Conservation (phyloP, 2,113 vertebrate genomes). For the Saguinus imperator region DNA sequence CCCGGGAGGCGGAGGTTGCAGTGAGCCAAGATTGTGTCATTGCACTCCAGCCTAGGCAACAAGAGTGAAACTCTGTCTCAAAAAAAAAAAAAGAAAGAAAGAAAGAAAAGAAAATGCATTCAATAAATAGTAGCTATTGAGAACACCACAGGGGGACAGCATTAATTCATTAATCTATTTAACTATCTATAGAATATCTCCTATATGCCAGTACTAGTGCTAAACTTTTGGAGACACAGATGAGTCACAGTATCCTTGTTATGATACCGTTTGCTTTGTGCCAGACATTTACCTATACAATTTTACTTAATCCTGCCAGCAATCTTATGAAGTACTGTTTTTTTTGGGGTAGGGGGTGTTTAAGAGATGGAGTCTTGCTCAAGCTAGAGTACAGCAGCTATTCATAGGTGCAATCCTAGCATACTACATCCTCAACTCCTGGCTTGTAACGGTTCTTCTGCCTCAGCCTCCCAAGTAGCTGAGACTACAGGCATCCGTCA, state of each 20-base stretch:
- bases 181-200: background rate
- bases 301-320: background rate
- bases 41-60: too few relatives aligned
- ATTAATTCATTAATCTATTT: background rate
- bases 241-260: background rate
- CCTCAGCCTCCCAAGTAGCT: too few relatives aligned
- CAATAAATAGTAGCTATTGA: background rate
- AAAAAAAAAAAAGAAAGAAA: background rate
- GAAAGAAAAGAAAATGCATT: background rate
- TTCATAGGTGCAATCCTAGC: too few relatives aligned
- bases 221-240: background rate
- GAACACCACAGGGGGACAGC: background rate
- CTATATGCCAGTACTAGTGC: background rate
- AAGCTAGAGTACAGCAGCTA: too few relatives aligned
- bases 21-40: too few relatives aligned
- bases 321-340: background rate
- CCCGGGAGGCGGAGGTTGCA: background rate
- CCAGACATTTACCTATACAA: background rate
- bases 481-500: too few relatives aligned
- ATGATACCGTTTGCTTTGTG: background rate
- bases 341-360: too few relatives aligned
- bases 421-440: too few relatives aligned
- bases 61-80: background rate
- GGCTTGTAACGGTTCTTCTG: too few relatives aligned
- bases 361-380: too few relatives aligned